Evolutionary conservation across 2,113 vertebrate species (phyloP), one percentile per base, ranked within the genome.

Genomic region (Sinosuthora webbiana): DNA sequence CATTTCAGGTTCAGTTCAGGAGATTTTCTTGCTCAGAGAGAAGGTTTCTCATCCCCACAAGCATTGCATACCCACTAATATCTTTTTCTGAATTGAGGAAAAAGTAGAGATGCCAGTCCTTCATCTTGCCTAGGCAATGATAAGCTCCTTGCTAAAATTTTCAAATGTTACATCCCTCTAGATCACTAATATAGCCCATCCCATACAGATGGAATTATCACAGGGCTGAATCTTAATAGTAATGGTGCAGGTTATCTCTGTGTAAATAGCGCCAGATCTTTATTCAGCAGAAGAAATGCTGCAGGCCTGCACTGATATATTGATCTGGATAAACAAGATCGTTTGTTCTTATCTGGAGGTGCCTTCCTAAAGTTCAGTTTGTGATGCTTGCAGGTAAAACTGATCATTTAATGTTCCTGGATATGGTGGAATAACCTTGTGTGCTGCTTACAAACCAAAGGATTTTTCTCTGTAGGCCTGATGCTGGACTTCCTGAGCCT

Each of bases 221-320:
- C 56, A 57, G 31, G 68, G 39, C 47, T 83, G 42, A 89, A 94
- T 94, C 89, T 93, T 80, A 87, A 49, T 79, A 87, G 68, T 67
- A 62, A 83, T 74, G 91, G 53, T 74, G 28, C 28, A 3, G 89
- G 33, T 94, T 92, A 93, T 92, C 69, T 84, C 79, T 78, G 45
- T 63, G 65, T 87, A 96, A 97, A 93, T 87, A 95, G 62, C 1
- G 0, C 21, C 11, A 37, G 87, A 53, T 94, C 74, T 70, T 88
- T 93, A 87, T 87, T 93, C 94, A 85, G 68, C 65, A 59, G 75
- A 69, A 86, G 73, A 74, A 96, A 52, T 73, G 75, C 64, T 95
- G 77, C 41, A 33, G 39, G 70, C 75, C 78, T 90, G 25, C 45
- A 65, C 45, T 95, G 83, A 87, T 74, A 71, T 21, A 77, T 83